phyloP scores from a whole-genome alignment of 2,888 invertebrate genomes.

The Xanthia togata region DNA sequence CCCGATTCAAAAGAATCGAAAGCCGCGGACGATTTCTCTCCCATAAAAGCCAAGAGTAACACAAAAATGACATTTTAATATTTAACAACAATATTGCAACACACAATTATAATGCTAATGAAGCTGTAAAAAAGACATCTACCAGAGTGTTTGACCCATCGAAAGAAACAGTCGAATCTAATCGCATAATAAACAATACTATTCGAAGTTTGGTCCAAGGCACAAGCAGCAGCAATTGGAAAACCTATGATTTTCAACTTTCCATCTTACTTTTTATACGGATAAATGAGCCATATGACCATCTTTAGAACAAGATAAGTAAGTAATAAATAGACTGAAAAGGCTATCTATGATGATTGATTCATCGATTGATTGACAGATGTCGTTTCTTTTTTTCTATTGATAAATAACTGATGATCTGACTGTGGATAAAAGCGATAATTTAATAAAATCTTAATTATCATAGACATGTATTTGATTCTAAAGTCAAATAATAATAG shows the following conservation, averaged over 20 bases:
- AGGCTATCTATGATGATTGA: background rate
- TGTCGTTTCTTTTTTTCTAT: background rate
- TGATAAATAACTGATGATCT: background rate
- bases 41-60: conserved; percentile 25
- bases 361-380: background rate
- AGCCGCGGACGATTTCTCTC: background rate
- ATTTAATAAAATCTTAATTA: background rate
- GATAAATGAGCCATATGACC: background rate
- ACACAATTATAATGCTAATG: conserved; percentile 43
- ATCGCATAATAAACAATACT: conserved; percentile 63
- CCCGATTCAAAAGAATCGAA: conserved; percentile 1
- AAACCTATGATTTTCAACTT: background rate
- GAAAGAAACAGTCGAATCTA: conserved; percentile 64
- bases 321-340: background rate
- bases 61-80: conserved; percentile 17
- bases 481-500: background rate
- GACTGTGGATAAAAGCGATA: too few relatives aligned
- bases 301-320: background rate
- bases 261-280: background rate
- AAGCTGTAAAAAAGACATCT: conserved; percentile 46
- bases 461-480: background rate
- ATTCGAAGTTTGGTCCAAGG: conserved; percentile 31
- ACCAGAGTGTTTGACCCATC: conserved; percentile 45
- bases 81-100: conserved; percentile 34
- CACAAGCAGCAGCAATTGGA: conserved; percentile 16